Base-by-base conservation (phyloP, 2,113 vertebrate genomes). In the Gymnocephalus cernua region DNA sequence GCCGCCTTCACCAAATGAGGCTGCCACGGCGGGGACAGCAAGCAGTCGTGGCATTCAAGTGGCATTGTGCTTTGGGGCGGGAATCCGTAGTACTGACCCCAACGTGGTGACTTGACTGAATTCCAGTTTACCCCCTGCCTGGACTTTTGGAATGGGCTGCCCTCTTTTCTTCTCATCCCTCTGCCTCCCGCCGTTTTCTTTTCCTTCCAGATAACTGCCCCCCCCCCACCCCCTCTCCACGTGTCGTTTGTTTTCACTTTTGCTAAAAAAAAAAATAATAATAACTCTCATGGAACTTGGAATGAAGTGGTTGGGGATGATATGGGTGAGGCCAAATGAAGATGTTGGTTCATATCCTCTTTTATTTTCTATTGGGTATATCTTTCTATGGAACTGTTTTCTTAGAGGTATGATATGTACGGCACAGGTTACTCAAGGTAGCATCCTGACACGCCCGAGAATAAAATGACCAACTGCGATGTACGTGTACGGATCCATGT, bases 1-100 rank as follows among this genome's bases (percentile, higher is more conserved):
- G 96, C 98, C 0, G 97, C 98, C 18, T 99, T 99, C 91, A 99
- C 97, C 85, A 99, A 99, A 91, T 99, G 95, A 96, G 89, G 76
- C 61, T 13, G 10, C 19, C 35, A 4, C 18, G 47, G 2, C 45
- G 3, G 21, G 44, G 27, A 77, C 71, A 66, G 65, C 59, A 41
- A 73, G 9, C 61, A 50, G 56, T 77, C 23, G 2, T 59, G 73
- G 32, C 41, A 1, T 19, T 77, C 48, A 71, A 48, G 53, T 79
- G 78, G 67, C 76, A 65, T 27, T 79, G 77, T 35, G 70, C 21
- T 25, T 23, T 67, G 65, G 69, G 54, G 70, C n/a, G 2, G 32
- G 27, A 74, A 56, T 38, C 65, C 6, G 3, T 41, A 77, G 47
- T 16, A 51, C 62, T 70, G 57, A 51, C 63, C 47, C 74, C 3